Conservation (phyloP, 1,140 invertebrate genomes). For the Nixonia krombeini region DNA sequence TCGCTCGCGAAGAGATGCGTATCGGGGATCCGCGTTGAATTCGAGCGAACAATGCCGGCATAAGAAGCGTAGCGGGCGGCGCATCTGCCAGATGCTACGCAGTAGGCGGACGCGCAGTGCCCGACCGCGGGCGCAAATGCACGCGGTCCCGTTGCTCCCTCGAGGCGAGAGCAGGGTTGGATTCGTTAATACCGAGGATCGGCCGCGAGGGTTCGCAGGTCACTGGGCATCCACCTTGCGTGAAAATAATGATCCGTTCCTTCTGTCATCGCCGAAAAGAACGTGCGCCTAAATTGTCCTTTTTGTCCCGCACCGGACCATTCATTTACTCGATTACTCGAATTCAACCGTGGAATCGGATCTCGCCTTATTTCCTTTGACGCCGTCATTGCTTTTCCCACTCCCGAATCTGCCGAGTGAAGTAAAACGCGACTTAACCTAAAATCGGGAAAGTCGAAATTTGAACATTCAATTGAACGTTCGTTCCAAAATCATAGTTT, state of each 20-base stretch:
- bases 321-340: no score
- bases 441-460: no score
- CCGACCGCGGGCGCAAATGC: background rate
- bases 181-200: conserved; percentile 52
- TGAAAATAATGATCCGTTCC: conserved; percentile 56
- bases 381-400: no score
- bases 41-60: background rate
- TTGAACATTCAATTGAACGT: no score
- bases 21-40: conserved; percentile 3
- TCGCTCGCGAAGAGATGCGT: background rate
- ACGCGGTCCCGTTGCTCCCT: conserved; percentile 6
- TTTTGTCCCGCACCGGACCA: no score
- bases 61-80: background rate
- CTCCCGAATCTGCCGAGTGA: no score
- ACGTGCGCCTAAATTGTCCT: no score
- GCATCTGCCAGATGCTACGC: conserved; percentile 12
- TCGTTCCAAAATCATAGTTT: no score
- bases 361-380: no score
- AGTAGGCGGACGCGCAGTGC: conserved; percentile 6
- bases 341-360: no score
- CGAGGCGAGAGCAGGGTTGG: conserved; percentile 44
- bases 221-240: conserved; percentile 49
- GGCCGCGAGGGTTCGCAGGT: conserved; percentile 41
- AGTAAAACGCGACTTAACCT: no score
- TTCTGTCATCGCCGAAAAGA: no score